Base-by-base conservation (phyloP, 2,113 vertebrate genomes). In the Machaerirhynchus nigripectus region DNA sequence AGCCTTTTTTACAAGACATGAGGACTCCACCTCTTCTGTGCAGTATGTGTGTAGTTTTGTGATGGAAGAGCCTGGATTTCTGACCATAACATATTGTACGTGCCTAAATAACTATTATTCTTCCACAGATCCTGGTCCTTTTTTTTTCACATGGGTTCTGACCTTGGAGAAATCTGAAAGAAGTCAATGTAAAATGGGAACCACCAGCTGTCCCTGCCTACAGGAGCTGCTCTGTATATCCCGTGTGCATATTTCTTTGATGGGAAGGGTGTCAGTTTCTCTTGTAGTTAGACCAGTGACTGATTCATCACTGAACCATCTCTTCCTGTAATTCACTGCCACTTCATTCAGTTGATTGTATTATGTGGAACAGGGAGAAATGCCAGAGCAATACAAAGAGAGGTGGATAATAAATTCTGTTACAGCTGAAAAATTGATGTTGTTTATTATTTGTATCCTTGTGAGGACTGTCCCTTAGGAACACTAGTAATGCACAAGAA, bases 261-360 rank as follows among this genome's bases (percentile, higher is more conserved):
- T 92, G 92, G 83, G 44, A 80, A 94, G 85, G 95, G 88, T 94
- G 92, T 78, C 50, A 0, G 60, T 95, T 93, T 90, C 75, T 75
- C 71, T 22, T 71, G 92, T 77, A 95, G 87, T 90, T 86, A 90
- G 64, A 94, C 85, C 93, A 49, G 92, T 52, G 59, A n/a, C 84
- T 94, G 96, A 96, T 78, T 94, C 92, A 96, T 61, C 95, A 56
- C 44, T 42, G 40, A 94, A 88, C 73, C 87, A 87, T 92, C 79
- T 84, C 82, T 67, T 91, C 90, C 92, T 96, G 75, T 86, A 93
- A 90, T 90, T 90, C 85, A 44, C 85, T 96, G 88, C 75, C 76
- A 15, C 90, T 95, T 83, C 82, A 75, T 89, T 94, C 60, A 84
- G 19, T n/a, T 83, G 82, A 78, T 60, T n/a, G 71, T 88, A 39